Percentiles rank a stretch among this genome's conserved stretches.
These are phyloP conservation scores for Drosophila kepulauana DNA, from an alignment of 1,140 invertebrate species.

Conservation along the genomic window DNA sequence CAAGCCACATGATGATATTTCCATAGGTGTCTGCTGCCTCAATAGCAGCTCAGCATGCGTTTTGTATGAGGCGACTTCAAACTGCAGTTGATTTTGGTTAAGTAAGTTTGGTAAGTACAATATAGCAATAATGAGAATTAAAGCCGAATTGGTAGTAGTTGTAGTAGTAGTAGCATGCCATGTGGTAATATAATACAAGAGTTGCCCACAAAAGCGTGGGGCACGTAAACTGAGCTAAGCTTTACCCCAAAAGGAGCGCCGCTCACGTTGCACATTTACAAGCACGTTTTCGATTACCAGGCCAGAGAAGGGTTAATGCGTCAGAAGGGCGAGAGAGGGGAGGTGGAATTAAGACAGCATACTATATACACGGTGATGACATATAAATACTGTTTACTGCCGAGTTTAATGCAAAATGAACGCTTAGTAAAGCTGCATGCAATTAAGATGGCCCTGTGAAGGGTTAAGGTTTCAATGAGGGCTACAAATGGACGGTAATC, in stretches of 20 bases:
- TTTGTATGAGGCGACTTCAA: slow-evolving; percentile 26
- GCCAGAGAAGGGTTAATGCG: slow-evolving; percentile 17
- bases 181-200: slow-evolving; percentile 50
- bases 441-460: slow-evolving; percentile 1
- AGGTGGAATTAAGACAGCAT: slow-evolving; percentile 9
- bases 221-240: slow-evolving; percentile 57
- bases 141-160: slow-evolving; percentile 31
- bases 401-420: slow-evolving; percentile 55
- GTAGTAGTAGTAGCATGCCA: slow-evolving; percentile 6
- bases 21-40: slow-evolving; percentile 65
- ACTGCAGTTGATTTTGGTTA: slow-evolving; percentile 56
- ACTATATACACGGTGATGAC: slow-evolving; percentile 54
- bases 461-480: slow-evolving; percentile 23
- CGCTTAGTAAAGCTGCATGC: slow-evolving; percentile 63
- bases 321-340: background rate
- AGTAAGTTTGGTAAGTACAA: slow-evolving; percentile 46
- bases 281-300: slow-evolving; percentile 70
- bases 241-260: slow-evolving; percentile 62
- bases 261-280: slow-evolving; percentile 70
- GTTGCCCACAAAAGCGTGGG: slow-evolving; percentile 36
- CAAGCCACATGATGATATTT: slow-evolving; percentile 63
- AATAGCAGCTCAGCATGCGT: slow-evolving; percentile 61
- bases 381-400: slow-evolving; percentile 62
- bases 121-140: slow-evolving; percentile 64
- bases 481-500: background rate